Percentiles rank a stretch among this genome's conserved stretches.
phyloP scores from a whole-genome alignment of 1,140 invertebrate species.

The Drosophila rufa region DNA sequence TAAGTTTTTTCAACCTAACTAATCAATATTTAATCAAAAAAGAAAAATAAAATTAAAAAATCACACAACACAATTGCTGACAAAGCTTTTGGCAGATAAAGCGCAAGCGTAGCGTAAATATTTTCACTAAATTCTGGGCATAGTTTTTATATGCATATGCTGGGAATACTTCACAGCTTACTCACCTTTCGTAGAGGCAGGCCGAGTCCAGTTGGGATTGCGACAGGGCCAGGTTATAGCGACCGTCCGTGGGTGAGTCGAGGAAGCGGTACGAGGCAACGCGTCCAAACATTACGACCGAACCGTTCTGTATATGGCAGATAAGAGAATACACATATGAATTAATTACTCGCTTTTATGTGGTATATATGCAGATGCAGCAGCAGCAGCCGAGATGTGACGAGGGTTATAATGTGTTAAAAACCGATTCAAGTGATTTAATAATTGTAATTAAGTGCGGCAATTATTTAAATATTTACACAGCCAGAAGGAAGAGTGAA shows the following conservation, averaged over 20 bases:
- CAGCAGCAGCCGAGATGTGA: constrained; percentile 14
- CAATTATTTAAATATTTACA: constrained; percentile 43
- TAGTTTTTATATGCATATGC: not conserved
- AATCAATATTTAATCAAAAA: not conserved
- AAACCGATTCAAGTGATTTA: constrained; percentile 34
- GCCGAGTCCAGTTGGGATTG: constrained; percentile 90
- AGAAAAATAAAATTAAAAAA: constrained; percentile 2
- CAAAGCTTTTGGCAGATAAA: constrained; percentile 30
- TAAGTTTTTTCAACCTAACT: not conserved
- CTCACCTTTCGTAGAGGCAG: constrained; percentile 92
- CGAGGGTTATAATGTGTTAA: constrained; percentile 40
- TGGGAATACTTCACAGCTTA: not conserved
- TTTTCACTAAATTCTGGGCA: not conserved
- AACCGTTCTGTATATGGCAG: constrained; percentile 89
- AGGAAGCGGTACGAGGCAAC: constrained; percentile 97
- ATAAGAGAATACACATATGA: constrained; percentile 3
- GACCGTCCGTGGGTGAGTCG: constrained; percentile 95
- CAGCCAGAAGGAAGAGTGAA: constrained; percentile 11
- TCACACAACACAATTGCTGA: not conserved
- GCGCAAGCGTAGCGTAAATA: constrained; percentile 26
- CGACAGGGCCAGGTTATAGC: constrained; percentile 88
- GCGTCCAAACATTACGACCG: constrained; percentile 95
- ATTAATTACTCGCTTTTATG: constrained; percentile 23
- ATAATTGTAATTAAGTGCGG: constrained; percentile 50
- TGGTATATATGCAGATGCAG: not conserved